A percentile compares a stretch with the other conserved stretches of the same genome.
phyloP scores from a whole-genome alignment of 1,140 invertebrate species.

The Odontomachus brunneus region DNA sequence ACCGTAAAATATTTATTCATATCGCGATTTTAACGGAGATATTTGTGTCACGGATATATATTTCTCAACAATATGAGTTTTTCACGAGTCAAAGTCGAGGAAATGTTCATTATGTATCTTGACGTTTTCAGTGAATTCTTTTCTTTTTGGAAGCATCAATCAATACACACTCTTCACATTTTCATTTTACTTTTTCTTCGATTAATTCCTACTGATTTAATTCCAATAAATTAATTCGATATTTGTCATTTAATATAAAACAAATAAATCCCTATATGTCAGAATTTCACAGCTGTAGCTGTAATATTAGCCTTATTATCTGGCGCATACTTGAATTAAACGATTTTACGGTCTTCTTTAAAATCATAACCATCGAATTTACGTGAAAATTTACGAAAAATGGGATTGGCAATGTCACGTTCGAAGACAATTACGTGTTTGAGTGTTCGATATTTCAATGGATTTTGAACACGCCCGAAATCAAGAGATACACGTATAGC shows the following conservation, averaged over 20 bases:
- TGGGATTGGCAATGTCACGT: conserved; percentile 5
- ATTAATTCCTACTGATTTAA: conserved; percentile 12
- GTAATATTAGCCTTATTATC: no score
- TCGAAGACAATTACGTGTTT: conserved; percentile 11
- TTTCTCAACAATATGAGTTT: conserved; percentile 15
- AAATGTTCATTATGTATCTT: conserved; percentile 14
- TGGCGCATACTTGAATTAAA: background rate
- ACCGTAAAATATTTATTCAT: no score
- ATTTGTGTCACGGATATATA: no score
- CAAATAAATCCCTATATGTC: background rate
- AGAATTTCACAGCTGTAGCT: conserved; percentile 6
- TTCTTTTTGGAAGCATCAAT: conserved; percentile 7
- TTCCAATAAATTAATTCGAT: background rate
- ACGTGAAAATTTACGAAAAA: no score
- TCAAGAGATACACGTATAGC: conserved; percentile 2
- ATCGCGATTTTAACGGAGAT: no score
- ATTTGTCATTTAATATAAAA: conserved; percentile 18
- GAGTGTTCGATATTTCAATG: conserved; percentile 4
- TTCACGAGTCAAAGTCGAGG: background rate
- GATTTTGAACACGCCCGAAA: background rate
- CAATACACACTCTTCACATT: no score
- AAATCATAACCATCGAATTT: conserved; percentile 14
- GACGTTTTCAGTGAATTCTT: conserved; percentile 4
- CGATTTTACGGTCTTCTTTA: background rate
- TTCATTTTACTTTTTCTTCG: conserved; percentile 13